Evolutionary conservation across 1,140 invertebrate genomes (phyloP), one percentile per base, ranked within the genome.

Genomic region (Drosophila littoralis): DNA sequence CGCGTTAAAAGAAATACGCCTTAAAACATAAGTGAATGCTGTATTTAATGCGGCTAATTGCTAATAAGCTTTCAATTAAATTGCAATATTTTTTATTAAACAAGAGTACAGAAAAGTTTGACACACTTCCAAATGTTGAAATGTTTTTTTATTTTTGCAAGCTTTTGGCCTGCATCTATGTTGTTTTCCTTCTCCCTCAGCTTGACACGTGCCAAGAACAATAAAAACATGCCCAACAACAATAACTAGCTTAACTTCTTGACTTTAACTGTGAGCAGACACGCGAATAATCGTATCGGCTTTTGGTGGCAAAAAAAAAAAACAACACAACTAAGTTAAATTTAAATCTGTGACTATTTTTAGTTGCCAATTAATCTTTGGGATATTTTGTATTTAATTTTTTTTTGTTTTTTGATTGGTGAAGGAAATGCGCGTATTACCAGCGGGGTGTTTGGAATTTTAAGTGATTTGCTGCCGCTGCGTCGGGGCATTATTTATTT

Each of bases 381-480:
- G 32, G 38, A 35, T 46, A 40, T 40, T 51, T 43, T 65, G 15
- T 42, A n/a, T 46, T n/a, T 46, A 40, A 28, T 51, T 43, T 65
- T 12, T 42, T 9, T 46, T n/a, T 54, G 38, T 51, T 43, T 42
- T 22, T 28, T 9, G 15, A 12, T 32, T 58, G 38, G 55, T 40
- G 55, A 42, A 40, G 51, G 13, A 65, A 58, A 54, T 66, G 66
- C 43, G 33, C n/a, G 38, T 15, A 52, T 51, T 63, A 43, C 58
- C 66, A 63, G 66, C 72, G 52, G 58, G 67, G 6, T 45, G 75
- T 73, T 52, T 79, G 83, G 84, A 83, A 88, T 88, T 89, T 88
- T 88, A 88, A 89, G 83, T 78, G 84, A 88, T 88, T 88, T 80
- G 83, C 79, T 70, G 67, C 67, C 52, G 33, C 67, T 57, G 58